Percentiles rank a stretch among this genome's conserved stretches.
phyloP scores from a whole-genome alignment of 2,888 invertebrate genomes.

The Ormyrus thymus region DNA sequence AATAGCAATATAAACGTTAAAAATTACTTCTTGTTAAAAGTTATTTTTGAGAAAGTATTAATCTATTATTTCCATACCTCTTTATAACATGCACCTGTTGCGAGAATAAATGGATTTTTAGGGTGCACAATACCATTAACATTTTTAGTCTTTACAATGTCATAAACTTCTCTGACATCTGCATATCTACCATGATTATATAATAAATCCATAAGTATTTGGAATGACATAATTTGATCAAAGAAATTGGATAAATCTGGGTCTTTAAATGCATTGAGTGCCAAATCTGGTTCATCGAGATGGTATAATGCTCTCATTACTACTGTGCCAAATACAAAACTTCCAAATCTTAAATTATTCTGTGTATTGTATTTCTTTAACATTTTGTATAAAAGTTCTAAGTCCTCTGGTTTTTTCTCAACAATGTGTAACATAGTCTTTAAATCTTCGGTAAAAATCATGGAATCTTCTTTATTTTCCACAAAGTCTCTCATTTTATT shows the following conservation, averaged over 20 bases:
- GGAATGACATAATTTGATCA: constrained; percentile 82
- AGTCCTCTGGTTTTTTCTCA: constrained; percentile 78
- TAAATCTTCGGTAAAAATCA: constrained; percentile 90
- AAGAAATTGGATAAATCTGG: constrained; percentile 81
- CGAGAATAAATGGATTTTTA: constrained; percentile 81
- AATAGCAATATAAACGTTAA: constrained; percentile 56
- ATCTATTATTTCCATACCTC: constrained; percentile 76
- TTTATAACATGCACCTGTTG: constrained; percentile 85
- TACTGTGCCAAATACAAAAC: constrained; percentile 88
- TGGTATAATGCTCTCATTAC: constrained; percentile 87
- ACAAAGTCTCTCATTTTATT: constrained; percentile 83
- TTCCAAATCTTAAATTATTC: constrained; percentile 85
- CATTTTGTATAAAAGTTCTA: constrained; percentile 82
- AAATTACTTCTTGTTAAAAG: too few relatives aligned
- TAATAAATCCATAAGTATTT: constrained; percentile 83
- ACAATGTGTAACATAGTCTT: constrained; percentile 87
- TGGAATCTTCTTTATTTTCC: constrained; percentile 76
- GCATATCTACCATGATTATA: constrained; percentile 82
- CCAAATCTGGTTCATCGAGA: constrained; percentile 82
- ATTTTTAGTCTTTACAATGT: constrained; percentile 79
- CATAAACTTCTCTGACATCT: constrained; percentile 81
- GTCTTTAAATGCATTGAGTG: constrained; percentile 81
- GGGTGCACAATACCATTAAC: constrained; percentile 82
- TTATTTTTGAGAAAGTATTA: background rate
- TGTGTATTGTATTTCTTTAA: constrained; percentile 84